Evolutionary conservation across 2,888 invertebrate genomes (phyloP), one percentile per base, ranked within the genome.

Genomic region (Leistus spinibarbis): DNA sequence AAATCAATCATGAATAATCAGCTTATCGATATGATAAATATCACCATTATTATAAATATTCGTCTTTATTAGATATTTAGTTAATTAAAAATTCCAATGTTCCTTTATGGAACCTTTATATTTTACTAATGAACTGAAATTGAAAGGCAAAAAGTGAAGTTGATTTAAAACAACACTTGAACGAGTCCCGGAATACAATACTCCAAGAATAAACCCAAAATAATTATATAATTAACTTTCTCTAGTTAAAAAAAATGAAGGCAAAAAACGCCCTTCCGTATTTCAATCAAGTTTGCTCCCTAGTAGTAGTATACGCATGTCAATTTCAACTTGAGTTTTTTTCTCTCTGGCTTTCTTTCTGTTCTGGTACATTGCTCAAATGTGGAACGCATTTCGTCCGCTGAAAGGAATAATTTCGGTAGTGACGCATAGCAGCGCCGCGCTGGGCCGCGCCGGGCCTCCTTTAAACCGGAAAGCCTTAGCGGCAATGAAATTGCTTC

Each of bases 341-440:
- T 71, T 64, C 17, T 66, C 64, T 22, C 23, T n/a, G n/a, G 40
- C 13, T 40, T 40, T 40, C 40, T 40, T 7, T 40, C 16, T 23
- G 73, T 73, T 73, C 73, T 73, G 67, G 40, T 40, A 73, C 73
- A 73, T 73, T 73, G 73, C 73, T 73, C 67, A 67, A 60, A 67
- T 57, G 73, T 71, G 27, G 40, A 60, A 27, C 54, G 64, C 64
- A 64, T 53, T 53, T 66, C 60, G 60, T n/a, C 24, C 16, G 22
- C 53, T 67, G 67, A 73, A 73, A 73, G 53, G 67, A 73, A 73
- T 71, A 64, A 64, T 71, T 64, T 71, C 24, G 19, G 23, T 17
- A 17, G 40, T 66, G 66, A 66, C 66, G 66, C 66, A 66, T 53
- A 27, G 63, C 20, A 17, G 20, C 57, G 57, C 57, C 40, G 0